Evolutionary conservation across 2,888 invertebrate genomes (phyloP), one percentile per base, ranked within the genome.

Genomic region (Drosophila bunnanda): DNA sequence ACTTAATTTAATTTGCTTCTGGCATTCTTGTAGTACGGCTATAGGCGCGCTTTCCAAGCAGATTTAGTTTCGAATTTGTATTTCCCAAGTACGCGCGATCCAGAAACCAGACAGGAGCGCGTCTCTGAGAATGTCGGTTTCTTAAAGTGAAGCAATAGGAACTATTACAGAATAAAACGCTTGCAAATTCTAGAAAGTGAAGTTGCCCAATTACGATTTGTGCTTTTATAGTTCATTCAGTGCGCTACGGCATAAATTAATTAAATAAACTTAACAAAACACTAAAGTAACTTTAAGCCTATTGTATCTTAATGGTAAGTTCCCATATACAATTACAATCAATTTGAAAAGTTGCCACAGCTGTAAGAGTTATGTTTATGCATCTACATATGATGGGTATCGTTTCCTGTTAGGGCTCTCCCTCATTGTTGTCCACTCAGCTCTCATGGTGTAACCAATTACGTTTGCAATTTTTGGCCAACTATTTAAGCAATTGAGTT

Each of bases 391-490:
- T 79, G 89, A 89, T 83, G 83, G 88, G 83, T 83, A 83, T 88
- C 88, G 82, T 74, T 70, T 58, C 20, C 56, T 34, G 53, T 57
- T 83, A 83, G 89, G 76, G 76, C 38, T 80, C 34, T 80, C 52
- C 65, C 34, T 66, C 56, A 65, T 50, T 65, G 50, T 50, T 64
- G 39, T 64, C 64, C 41, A 56, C 52, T 54, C 38, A 59, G 44
- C 38, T 72, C 22, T 53, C 67, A 75, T 65, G 75, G 66, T 72
- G 61, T 64, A 57, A 62, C 52, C 52, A 66, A 82, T 81, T 81
- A 85, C 90, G 91, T 90, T 90, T 90, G 91, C 90, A 90, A 87
- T 91, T 90, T 61, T 89, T 90, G 76, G 80, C 72, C 76, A 80
- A 85, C 78, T 77, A 78, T 84, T 88, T 90, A 80, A 89, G 85